These are phyloP conservation scores for Pristionchus japonicus DNA, from an alignment of 2,888 invertebrate species.

Conservation along the genomic window DNA sequence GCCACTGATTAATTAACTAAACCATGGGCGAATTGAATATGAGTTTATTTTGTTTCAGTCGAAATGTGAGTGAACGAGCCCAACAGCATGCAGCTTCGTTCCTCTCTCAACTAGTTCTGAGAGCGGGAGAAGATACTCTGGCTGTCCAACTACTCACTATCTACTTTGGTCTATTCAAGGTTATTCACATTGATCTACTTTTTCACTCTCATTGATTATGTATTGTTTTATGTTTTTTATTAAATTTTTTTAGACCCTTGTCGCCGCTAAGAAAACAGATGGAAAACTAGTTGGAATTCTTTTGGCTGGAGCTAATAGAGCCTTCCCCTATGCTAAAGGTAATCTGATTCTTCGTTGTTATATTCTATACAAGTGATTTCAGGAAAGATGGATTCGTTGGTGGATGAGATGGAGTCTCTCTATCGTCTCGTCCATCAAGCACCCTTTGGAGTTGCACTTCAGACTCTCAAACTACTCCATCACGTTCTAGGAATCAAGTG, in stretches of 20 bases:
- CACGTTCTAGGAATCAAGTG: slow-evolving; percentile 79
- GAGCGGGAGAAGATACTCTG: slow-evolving; percentile 80
- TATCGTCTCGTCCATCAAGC: slow-evolving; percentile 87
- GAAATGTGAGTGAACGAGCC: slow-evolving; percentile 87
- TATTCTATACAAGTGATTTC: no score
- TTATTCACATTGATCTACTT: slow-evolving; percentile 76
- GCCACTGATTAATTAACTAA: no score
- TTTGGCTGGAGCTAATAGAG: slow-evolving; percentile 87
- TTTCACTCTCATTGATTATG: not conserved
- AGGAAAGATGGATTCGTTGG: slow-evolving; percentile 77
- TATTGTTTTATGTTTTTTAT: not conserved
- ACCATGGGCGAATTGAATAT: not conserved
- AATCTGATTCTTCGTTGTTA: not conserved
- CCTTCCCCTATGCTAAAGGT: slow-evolving; percentile 86
- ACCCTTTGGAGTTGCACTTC: slow-evolving; percentile 82
- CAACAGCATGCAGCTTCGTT: slow-evolving; percentile 95
- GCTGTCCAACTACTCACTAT: slow-evolving; percentile 89
- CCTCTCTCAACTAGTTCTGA: slow-evolving; percentile 86
- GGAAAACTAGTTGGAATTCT: slow-evolving; percentile 88
- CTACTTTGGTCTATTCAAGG: slow-evolving; percentile 96
- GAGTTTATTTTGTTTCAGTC: slow-evolving; percentile 77
- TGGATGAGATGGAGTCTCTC: slow-evolving; percentile 84
- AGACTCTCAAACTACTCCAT: slow-evolving; percentile 81
- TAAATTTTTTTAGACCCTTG: slow-evolving; percentile 80
- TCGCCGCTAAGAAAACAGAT: slow-evolving; percentile 84